Evolutionary conservation across 2,888 invertebrate genomes (phyloP).

Genomic region (Myopa tessellatipennis): DNA sequence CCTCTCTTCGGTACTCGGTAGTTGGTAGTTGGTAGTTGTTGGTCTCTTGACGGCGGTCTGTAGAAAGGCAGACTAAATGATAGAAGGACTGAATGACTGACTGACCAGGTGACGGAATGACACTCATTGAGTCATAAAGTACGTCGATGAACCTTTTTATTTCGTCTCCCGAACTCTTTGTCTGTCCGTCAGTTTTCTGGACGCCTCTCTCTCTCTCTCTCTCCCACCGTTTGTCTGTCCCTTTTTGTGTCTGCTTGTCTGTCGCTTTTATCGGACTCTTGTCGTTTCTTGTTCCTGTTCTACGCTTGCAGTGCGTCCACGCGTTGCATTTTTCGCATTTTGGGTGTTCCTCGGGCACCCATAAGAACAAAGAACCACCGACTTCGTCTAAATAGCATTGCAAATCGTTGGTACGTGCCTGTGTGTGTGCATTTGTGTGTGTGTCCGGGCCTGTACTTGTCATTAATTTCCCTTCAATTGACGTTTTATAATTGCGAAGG

Average conservation of each 20-base stretch:
- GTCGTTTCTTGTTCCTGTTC: too few species aligned
- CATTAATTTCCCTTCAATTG: slow-evolving; percentile 58
- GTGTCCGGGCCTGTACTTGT: slow-evolving; percentile 39
- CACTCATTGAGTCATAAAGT: not conserved
- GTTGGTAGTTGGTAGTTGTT: slow-evolving; percentile 42
- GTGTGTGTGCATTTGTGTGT: slow-evolving; percentile 7
- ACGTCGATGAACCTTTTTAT: too few species aligned
- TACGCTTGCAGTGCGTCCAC: not conserved
- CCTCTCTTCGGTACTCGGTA: slow-evolving; percentile 39
- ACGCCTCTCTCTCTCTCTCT: too few species aligned
- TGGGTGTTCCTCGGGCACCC: slow-evolving; percentile 1
- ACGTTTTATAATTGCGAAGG: slow-evolving; percentile 59
- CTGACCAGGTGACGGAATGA: not conserved
- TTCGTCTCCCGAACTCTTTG: too few species aligned
- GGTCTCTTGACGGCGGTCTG: slow-evolving; percentile 28
- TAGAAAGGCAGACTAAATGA: not conserved
- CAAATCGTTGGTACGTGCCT: slow-evolving; percentile 7
- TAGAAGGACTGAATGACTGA: not conserved
- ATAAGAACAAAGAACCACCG: slow-evolving; percentile 6
- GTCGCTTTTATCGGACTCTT: too few species aligned
- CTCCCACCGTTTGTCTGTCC: too few species aligned
- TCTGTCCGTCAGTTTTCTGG: too few species aligned
- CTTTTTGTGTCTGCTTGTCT: too few species aligned
- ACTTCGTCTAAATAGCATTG: not conserved
- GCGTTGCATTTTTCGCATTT: not conserved